Evolutionary conservation across 2,888 invertebrate genomes (phyloP).

Genomic region (Boloria selene): DNA sequence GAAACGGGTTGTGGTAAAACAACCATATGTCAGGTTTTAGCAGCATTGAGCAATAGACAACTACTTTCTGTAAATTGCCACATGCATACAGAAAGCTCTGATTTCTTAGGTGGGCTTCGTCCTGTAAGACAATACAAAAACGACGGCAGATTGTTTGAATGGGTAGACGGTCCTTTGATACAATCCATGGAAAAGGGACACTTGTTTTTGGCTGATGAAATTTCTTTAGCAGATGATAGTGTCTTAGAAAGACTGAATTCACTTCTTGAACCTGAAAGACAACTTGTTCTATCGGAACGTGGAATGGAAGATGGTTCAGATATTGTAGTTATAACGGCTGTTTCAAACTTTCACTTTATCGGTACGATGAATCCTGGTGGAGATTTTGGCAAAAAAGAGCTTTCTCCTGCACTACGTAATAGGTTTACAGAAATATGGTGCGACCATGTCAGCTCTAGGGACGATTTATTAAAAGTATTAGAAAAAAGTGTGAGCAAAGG

Average conservation of each 20-base stretch:
- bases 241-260: constrained; percentile 98
- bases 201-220: constrained; percentile 98
- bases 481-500: constrained; percentile 87
- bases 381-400: constrained; percentile 99
- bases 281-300: constrained; percentile 95
- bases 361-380: constrained; percentile 99
- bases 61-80: constrained; percentile 97
- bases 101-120: constrained; percentile 97
- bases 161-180: constrained; percentile 98
- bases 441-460: constrained; percentile 86
- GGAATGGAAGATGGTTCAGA: constrained; percentile 84
- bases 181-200: constrained; percentile 93
- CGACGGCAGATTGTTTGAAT: constrained; percentile 92
- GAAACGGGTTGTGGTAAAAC: constrained; percentile 99
- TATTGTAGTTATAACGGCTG: constrained; percentile 85
- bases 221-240: constrained; percentile 98
- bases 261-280: constrained; percentile 95
- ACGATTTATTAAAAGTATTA: constrained; percentile 91
- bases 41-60: constrained; percentile 85
- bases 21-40: constrained; percentile 94
- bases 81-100: constrained; percentile 98
- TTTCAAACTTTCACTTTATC: constrained; percentile 92
- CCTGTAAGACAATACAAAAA: constrained; percentile 88
- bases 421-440: constrained; percentile 99
- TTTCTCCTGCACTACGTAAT: constrained; percentile 98